Percentiles rank a stretch among this genome's conserved stretches.
These are phyloP conservation scores for Nasonia vitripennis DNA, from an alignment of 1,140 invertebrate species.

Conservation along the genomic window DNA sequence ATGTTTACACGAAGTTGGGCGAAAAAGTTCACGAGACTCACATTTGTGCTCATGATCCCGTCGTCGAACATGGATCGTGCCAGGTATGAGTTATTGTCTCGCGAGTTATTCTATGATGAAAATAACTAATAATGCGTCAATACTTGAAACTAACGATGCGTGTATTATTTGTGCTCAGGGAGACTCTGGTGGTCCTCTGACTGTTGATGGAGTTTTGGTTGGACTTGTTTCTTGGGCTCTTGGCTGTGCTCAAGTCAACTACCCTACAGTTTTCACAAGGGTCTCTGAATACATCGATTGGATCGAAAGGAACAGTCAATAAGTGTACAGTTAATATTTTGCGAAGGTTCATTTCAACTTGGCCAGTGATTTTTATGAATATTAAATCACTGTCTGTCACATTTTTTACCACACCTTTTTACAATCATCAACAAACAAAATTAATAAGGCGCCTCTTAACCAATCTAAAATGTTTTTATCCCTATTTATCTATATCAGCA, in stretches of 20 bases:
- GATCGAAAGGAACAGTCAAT: not conserved
- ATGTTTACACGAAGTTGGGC: not conserved
- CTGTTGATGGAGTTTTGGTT: not conserved
- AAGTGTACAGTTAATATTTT: no score
- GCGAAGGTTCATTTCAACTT: no score
- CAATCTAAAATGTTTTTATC: no score
- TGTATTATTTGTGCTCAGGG: slow-evolving; percentile 1
- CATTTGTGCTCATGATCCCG: slow-evolving; percentile 25
- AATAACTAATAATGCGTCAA: not conserved
- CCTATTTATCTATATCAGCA: no score
- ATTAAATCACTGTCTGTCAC: no score
- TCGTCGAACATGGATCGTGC: not conserved
- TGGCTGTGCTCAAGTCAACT: slow-evolving; percentile 13
- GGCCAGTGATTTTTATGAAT: no score
- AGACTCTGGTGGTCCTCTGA: slow-evolving; percentile 33
- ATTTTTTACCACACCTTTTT: no score
- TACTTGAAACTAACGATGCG: not conserved
- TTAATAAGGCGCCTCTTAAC: no score
- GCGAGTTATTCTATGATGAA: not conserved
- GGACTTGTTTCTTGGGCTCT: slow-evolving; percentile 38
- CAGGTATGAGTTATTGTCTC: not conserved
- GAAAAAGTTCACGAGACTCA: not conserved
- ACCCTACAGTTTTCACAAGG: slow-evolving; percentile 19
- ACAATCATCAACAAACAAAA: no score
- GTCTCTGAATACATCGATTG: slow-evolving; percentile 30